phyloP scores from a whole-genome alignment of 35 echinoderm and acorn worm species.

The Eucidaris tribuloides region DNA sequence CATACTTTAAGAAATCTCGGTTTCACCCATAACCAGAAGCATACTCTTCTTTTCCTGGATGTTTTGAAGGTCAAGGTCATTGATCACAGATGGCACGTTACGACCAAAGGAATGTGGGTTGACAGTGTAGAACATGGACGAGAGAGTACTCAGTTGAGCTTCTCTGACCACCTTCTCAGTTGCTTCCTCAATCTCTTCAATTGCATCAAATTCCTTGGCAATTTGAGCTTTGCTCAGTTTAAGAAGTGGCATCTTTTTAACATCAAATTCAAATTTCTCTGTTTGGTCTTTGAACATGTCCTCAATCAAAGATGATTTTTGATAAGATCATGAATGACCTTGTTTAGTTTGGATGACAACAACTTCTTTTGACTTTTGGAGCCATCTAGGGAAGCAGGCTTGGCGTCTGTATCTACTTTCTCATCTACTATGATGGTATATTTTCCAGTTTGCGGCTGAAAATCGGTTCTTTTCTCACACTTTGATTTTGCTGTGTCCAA shows the following conservation, averaged over 20 bases:
- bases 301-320: slow-evolving; percentile 89
- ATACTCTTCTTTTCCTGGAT: slow-evolving; percentile 72
- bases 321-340: slow-evolving; percentile 64
- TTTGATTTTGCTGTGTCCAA: too few species aligned
- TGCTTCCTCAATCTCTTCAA: slow-evolving; percentile 67
- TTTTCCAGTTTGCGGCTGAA: too few species aligned
- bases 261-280: too few species aligned
- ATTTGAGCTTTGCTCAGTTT: slow-evolving; percentile 78
- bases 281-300: slow-evolving; percentile 88
- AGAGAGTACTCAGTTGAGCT: slow-evolving; percentile 31
- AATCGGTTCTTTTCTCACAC: too few species aligned
- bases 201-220: slow-evolving; percentile 74
- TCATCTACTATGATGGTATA: too few species aligned
- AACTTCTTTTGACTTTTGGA: background rate
- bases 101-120: slow-evolving; percentile 84
- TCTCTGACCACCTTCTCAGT: background rate
- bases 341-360: slow-evolving; percentile 41
- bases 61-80: slow-evolving; percentile 29
- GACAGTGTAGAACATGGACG: slow-evolving; percentile 69
- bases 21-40: slow-evolving; percentile 80
- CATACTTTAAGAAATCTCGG: slow-evolving; percentile 66
- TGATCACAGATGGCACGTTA: slow-evolving; percentile 67
- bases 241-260: slow-evolving; percentile 86
- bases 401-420: too few species aligned
- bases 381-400: slow-evolving; percentile 54